A percentile compares a stretch with the other conserved stretches of the same genome.
Evolutionary conservation across 1,140 invertebrate genomes (phyloP).

Genomic region (Dinoponera quadriceps): DNA sequence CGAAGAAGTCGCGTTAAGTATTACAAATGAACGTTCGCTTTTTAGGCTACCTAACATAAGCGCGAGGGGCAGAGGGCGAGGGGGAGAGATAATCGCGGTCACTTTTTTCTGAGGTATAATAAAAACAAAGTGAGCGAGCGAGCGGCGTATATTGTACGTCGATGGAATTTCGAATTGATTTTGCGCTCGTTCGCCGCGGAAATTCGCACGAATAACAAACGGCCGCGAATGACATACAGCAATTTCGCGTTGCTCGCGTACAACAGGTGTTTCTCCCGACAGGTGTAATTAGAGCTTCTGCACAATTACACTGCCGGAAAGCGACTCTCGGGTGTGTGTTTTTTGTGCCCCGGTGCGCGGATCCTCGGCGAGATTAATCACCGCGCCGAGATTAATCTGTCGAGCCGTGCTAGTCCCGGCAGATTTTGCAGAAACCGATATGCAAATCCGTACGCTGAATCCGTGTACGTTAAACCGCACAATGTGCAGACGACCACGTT

Average conservation of each 20-base stretch:
- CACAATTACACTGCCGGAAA: conserved; percentile 10
- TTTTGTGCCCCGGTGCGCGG: neutral
- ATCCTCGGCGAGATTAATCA: neutral
- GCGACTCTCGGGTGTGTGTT: neutral
- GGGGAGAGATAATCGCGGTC: too few species aligned
- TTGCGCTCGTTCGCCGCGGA: neutral
- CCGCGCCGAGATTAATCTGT: neutral
- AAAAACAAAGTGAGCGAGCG: conserved; percentile 7
- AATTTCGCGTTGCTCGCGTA: conserved; percentile 8
- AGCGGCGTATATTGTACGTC: too few species aligned
- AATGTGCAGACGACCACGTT: neutral
- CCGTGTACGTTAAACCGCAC: conserved; percentile 8
- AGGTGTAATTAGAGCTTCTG: conserved; percentile 28
- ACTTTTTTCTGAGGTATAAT: neutral
- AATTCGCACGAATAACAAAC: neutral
- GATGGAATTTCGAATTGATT: conserved; percentile 1
- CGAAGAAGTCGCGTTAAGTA: too few species aligned
- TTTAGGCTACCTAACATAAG: too few species aligned
- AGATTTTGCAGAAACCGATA: conserved; percentile 38
- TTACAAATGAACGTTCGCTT: too few species aligned
- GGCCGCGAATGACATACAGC: neutral
- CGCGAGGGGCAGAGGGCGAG: too few species aligned
- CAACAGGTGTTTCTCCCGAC: conserved; percentile 7
- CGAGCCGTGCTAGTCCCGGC: neutral
- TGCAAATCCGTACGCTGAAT: conserved; percentile 22